A percentile compares a stretch with the other conserved stretches of the same genome.
Evolutionary conservation across 2,888 invertebrate species (phyloP).

Genomic region (Plagiodera versicolora): DNA sequence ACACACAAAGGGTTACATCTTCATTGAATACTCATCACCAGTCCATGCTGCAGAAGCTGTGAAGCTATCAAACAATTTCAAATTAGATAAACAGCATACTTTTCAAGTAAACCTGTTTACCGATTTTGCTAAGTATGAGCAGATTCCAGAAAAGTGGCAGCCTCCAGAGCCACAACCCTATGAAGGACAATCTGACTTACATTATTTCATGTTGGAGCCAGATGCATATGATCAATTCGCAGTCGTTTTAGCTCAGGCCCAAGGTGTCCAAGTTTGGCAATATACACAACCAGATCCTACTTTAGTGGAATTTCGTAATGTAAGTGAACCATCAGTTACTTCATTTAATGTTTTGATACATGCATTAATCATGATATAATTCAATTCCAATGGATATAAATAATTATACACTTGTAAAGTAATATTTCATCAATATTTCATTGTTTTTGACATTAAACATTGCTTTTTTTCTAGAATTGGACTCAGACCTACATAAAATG

Average conservation of each 20-base stretch:
- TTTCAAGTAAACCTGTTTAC: constrained; percentile 87
- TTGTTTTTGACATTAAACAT: too few species aligned
- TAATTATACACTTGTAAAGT: too few species aligned
- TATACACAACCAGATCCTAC: constrained; percentile 88
- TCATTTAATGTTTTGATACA: too few species aligned
- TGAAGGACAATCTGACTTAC: constrained; percentile 89
- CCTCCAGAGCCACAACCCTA: constrained; percentile 87
- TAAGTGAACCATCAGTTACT: too few species aligned
- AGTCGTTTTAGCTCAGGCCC: constrained; percentile 80
- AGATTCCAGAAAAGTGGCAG: constrained; percentile 91
- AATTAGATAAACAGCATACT: constrained; percentile 93
- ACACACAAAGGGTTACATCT: constrained; percentile 85
- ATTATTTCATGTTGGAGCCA: constrained; percentile 89
- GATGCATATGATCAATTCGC: constrained; percentile 97
- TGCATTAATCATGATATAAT: too few species aligned
- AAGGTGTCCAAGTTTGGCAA: constrained; percentile 78
- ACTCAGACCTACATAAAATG: constrained; percentile 95
- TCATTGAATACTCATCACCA: constrained; percentile 87
- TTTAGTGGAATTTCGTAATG: constrained; percentile 78
- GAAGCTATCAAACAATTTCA: constrained; percentile 85
- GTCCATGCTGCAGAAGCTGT: constrained; percentile 87
- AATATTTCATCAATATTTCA: too few species aligned
- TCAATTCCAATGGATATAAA: too few species aligned
- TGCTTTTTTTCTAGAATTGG: constrained; percentile 70
- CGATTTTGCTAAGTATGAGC: constrained; percentile 92